Conservation (phyloP, 1,140 invertebrate species). For the Chironomus striatipennis region DNA sequence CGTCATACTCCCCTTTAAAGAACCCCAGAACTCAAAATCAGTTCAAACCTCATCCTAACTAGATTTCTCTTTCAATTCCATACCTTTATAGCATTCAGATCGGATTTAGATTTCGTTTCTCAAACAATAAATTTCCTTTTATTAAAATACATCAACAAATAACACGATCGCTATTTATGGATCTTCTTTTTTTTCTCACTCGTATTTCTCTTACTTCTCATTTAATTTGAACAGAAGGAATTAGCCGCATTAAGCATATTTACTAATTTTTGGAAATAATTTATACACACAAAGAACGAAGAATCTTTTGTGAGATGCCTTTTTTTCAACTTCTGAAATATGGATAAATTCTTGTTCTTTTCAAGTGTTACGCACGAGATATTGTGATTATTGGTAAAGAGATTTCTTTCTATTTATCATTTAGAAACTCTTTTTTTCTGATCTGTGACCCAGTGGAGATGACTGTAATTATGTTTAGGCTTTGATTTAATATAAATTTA, state of each 20-base stretch:
- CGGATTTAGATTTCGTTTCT: not conserved
- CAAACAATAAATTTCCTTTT: not conserved
- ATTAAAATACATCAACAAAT: slow-evolving; percentile 10
- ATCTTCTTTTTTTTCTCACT: not conserved
- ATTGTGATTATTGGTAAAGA: not conserved
- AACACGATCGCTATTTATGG: not conserved
- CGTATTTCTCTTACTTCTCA: not conserved
- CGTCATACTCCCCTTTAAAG: no score
- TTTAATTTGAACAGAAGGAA: not conserved
- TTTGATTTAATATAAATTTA: no score
- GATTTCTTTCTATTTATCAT: slow-evolving; percentile 16
- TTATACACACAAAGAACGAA: not conserved
- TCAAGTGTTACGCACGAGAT: slow-evolving; percentile 10
- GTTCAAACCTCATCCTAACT: no score
- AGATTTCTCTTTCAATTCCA: not conserved
- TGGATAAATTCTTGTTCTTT: not conserved
- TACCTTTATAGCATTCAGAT: slow-evolving; percentile 4
- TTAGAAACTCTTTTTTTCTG: not conserved
- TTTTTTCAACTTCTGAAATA: not conserved
- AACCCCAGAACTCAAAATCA: no score
- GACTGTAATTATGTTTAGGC: no score
- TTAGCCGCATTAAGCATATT: slow-evolving; percentile 12
- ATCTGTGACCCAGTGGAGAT: no score
- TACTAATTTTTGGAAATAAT: not conserved
- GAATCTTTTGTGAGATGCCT: not conserved